These are phyloP conservation scores for Drosophila athabasca DNA, from an alignment of 1,140 invertebrate species.

Conservation along the genomic window DNA sequence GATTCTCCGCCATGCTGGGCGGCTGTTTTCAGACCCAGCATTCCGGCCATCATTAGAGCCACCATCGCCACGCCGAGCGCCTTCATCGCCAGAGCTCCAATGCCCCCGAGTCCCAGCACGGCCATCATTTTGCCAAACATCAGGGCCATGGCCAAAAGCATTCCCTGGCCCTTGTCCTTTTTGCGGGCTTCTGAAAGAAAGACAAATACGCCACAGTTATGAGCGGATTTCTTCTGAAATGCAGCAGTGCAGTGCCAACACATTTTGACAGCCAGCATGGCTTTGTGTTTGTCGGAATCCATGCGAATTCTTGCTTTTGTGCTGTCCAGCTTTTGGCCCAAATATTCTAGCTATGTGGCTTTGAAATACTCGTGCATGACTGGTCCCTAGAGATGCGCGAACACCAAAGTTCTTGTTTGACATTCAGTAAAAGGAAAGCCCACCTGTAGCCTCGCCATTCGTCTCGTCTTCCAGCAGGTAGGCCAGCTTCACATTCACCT, in stretches of 20 bases:
- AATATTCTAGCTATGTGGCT: no score
- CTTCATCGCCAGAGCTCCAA: slow-evolving; percentile 90
- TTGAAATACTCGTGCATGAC: no score
- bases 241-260: slow-evolving; percentile 9
- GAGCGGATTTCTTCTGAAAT: slow-evolving; percentile 2
- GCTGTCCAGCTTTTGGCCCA: no score
- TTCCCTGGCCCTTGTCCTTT: slow-evolving; percentile 85
- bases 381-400: no score
- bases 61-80: slow-evolving; percentile 87
- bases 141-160: slow-evolving; percentile 86
- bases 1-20: slow-evolving; percentile 86
- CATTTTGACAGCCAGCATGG: no score
- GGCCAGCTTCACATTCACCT: slow-evolving; percentile 88
- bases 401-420: no score
- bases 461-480: slow-evolving; percentile 84
- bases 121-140: slow-evolving; percentile 91
- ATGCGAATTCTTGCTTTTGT: no score
- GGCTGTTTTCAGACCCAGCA: slow-evolving; percentile 89
- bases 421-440: background rate
- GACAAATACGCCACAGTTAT: slow-evolving; percentile 32
- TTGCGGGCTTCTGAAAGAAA: slow-evolving; percentile 84
- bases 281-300: no score
- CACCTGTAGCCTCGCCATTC: slow-evolving; percentile 44
- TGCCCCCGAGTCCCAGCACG: slow-evolving; percentile 88
- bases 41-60: slow-evolving; percentile 89